Base-by-base conservation (phyloP, 2,888 invertebrate species). In the Ectemnius lituratus region DNA sequence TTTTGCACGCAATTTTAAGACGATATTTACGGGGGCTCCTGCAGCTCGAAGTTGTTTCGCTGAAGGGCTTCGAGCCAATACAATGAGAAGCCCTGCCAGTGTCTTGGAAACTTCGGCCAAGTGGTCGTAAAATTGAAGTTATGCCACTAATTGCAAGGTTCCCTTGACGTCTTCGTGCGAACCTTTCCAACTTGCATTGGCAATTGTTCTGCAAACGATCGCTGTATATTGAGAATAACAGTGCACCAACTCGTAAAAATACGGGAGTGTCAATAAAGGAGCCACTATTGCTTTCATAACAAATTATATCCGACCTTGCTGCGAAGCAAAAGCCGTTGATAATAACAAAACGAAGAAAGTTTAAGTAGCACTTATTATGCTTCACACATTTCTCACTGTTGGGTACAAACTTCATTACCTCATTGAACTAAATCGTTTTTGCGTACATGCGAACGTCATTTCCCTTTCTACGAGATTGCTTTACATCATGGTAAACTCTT, bases 121-220 rank as follows among this genome's bases (percentile, higher is more conserved):
- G 52, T 52, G 16, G 52, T 52, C 52, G 16, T 52, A 52, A 52
- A 52, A 52, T 52, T 52, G 52, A 52, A 14, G 52, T 52, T 52
- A 52, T 16, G 8, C 16, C 52, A 16, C 52, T 52, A 52, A 52
- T 52, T 52, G 52, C 52, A 16, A n/a, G 52, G 52, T 52, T 52
- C 52, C 14, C n/a, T 5, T 16, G 52, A 52, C 52, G 16, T 52
- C 52, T 14, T 14, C n/a, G 52, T 52, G 16, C 16, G 13, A 52
- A 1, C 52, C 8, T 5, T 16, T 52, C 16, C 37, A 16, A 16
- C 52, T 52, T 16, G 52, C 16, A 14, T 16, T 6, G 52, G 52
- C 16, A 16, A 52, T 52, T 16, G 52, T 52, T 52, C 52, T 16
- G 16, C 16, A 16, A 16, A 16, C 52, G 52, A 52, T 52, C 52